Conservation (phyloP, 1,140 invertebrate species). For the Lithobius niger region DNA sequence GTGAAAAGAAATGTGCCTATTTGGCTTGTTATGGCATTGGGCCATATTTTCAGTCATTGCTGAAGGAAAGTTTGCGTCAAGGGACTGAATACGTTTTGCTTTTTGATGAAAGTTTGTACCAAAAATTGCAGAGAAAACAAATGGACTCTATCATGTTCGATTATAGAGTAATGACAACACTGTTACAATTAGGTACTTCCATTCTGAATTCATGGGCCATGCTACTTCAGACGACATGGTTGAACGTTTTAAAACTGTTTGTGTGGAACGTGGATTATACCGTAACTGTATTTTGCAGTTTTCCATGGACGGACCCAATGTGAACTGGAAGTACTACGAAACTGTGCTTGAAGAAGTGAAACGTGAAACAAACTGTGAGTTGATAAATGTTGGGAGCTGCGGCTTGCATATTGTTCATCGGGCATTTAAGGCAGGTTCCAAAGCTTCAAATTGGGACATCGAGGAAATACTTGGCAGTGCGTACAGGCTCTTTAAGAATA, state of each 20-base stretch:
- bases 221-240: background rate
- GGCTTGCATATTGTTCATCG: background rate
- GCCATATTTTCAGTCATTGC: constrained; percentile 1
- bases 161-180: background rate
- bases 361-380: background rate
- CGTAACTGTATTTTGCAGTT: background rate
- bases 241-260: background rate
- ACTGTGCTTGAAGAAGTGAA: background rate
- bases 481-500: background rate
- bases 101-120: background rate
- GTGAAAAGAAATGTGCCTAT: constrained; percentile 2
- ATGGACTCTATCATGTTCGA: background rate
- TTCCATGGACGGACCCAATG: background rate
- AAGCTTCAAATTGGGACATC: background rate
- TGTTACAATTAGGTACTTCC: background rate
- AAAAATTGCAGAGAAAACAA: background rate
- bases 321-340: background rate
- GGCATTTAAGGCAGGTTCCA: background rate
- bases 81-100: background rate
- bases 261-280: background rate
- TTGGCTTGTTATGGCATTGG: background rate
- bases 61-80: background rate
- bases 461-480: background rate
- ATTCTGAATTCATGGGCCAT: background rate
- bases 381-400: background rate